These are phyloP conservation scores for Lepidochitona cinerea DNA, from an alignment of 2,888 invertebrate genomes.

Conservation along the genomic window DNA sequence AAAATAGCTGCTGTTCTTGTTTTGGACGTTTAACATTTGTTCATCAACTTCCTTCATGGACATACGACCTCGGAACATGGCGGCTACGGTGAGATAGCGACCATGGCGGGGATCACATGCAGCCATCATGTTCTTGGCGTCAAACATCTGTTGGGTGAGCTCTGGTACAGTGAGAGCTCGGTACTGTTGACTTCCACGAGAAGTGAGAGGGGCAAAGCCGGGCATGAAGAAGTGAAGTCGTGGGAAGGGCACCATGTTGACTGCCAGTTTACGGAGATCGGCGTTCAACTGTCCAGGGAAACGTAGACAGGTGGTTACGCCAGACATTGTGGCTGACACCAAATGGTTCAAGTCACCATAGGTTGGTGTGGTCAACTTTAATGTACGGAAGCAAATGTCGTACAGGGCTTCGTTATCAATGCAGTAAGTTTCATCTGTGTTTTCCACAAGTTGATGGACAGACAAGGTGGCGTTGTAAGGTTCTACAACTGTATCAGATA, in stretches of 20 bases:
- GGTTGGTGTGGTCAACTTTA: slow-evolving; percentile 64
- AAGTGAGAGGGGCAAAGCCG: slow-evolving; percentile 36
- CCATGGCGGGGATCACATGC: background rate
- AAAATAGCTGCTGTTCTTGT: background rate
- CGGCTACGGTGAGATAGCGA: background rate
- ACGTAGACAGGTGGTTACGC: slow-evolving; percentile 85
- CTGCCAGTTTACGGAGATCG: background rate
- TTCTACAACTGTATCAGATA: slow-evolving; percentile 80
- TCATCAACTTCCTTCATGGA: background rate
- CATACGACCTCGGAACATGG: background rate
- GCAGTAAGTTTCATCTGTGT: slow-evolving; percentile 73
- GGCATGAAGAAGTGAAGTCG: slow-evolving; percentile 71
- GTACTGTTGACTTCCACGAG: slow-evolving; percentile 67
- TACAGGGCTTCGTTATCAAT: slow-evolving; percentile 92
- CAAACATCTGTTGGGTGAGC: background rate
- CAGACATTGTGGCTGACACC: slow-evolving; percentile 70
- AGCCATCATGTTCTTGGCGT: background rate
- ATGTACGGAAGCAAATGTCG: slow-evolving; percentile 90
- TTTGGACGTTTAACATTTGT: background rate
- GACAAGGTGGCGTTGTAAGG: slow-evolving; percentile 91
- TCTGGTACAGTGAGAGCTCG: slow-evolving; percentile 53
- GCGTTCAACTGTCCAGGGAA: slow-evolving; percentile 79
- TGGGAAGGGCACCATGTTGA: slow-evolving; percentile 56
- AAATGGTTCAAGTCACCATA: background rate
- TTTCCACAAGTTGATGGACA: slow-evolving; percentile 61